Percentiles rank a stretch among this genome's conserved stretches.
These are phyloP conservation scores for Erethizon dorsatum DNA, from an alignment of 2,797 vertebrate species.

Conservation along the genomic window DNA sequence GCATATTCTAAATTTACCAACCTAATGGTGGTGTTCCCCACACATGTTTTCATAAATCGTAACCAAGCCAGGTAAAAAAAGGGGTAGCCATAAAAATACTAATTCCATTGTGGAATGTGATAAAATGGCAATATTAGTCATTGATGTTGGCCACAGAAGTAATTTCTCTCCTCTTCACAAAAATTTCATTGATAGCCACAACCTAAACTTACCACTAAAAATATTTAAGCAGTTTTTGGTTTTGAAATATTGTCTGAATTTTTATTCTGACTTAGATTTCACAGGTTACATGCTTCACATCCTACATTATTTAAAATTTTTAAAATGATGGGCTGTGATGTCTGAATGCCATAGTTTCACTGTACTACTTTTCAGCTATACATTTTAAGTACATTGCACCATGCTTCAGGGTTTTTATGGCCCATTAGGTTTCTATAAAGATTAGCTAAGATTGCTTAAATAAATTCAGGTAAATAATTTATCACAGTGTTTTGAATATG, in stretches of 20 bases:
- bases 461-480: constrained; percentile 44
- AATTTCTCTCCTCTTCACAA: neutral
- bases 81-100: neutral
- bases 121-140: neutral
- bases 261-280: neutral
- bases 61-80: neutral
- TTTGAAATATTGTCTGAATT: constrained; percentile 44
- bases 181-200: neutral
- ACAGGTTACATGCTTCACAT: neutral
- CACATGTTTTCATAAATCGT: neutral
- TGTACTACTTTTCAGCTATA: neutral
- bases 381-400: neutral
- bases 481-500: neutral
- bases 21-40: neutral
- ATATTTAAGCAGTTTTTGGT: neutral
- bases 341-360: neutral
- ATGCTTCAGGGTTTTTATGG: neutral
- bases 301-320: constrained; percentile 38
- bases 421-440: neutral
- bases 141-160: neutral
- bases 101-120: neutral
- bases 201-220: constrained; percentile 1
- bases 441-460: constrained; percentile 44
- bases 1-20: neutral
- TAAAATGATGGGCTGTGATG: neutral